These are phyloP conservation scores for Menura novaehollandiae DNA, from an alignment of 2,113 vertebrate genomes.

Conservation along the genomic window DNA sequence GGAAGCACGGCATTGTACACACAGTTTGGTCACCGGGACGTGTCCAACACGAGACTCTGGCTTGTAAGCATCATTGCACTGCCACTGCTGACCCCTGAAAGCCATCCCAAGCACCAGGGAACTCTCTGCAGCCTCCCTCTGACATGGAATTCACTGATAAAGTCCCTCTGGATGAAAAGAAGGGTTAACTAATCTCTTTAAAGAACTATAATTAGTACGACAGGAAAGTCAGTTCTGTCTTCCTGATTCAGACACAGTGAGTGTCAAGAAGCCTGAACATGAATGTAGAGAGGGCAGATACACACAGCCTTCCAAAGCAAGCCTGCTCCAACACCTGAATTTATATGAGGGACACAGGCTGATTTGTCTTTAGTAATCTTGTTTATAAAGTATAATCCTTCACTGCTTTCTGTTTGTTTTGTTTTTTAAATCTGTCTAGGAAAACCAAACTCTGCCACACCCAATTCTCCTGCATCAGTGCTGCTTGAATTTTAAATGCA, in stretches of 20 bases:
- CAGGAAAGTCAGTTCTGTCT: not conserved
- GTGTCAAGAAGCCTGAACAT: not conserved
- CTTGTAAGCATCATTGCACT: not conserved
- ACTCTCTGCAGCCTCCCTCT: not conserved
- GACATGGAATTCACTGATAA: not conserved
- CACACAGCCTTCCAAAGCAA: not conserved
- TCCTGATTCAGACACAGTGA: not conserved
- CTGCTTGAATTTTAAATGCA: not conserved
- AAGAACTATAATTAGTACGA: not conserved
- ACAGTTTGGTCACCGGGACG: not conserved
- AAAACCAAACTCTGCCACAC: not conserved
- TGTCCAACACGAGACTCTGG: fast-evolving
- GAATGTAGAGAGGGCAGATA: not conserved
- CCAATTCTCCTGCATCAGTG: not conserved
- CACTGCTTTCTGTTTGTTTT: not conserved
- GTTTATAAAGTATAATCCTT: not conserved
- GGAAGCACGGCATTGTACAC: not conserved
- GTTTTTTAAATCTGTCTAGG: not conserved
- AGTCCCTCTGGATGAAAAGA: not conserved
- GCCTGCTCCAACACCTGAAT: not conserved
- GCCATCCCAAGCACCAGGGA: not conserved
- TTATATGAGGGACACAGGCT: not conserved
- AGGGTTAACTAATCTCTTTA: not conserved
- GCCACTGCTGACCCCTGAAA: not conserved
- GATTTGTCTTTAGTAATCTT: not conserved